These are phyloP conservation scores for Tipula confusa DNA, from an alignment of 2,888 invertebrate species.

Conservation along the genomic window DNA sequence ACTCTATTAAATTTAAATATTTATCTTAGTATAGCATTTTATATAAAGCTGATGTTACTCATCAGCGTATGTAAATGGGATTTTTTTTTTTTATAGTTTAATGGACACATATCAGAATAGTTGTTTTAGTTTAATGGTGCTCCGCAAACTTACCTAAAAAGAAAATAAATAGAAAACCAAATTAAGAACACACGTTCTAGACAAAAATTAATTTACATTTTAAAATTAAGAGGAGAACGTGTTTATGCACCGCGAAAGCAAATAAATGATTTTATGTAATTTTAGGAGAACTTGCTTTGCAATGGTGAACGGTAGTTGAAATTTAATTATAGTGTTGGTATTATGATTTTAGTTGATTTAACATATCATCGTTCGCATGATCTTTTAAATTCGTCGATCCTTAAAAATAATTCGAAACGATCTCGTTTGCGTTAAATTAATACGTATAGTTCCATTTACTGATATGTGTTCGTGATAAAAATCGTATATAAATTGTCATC, in stretches of 20 bases:
- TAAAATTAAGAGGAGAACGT: neutral
- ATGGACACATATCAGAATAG: neutral
- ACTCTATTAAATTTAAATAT: neutral
- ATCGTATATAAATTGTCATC: neutral
- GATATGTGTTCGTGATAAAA: too few species aligned
- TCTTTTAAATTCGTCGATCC: too few species aligned
- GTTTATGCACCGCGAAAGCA: neutral
- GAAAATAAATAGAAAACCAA: neutral
- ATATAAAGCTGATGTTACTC: neutral
- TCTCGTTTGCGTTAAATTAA: too few species aligned
- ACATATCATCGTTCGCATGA: too few species aligned
- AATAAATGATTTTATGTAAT: neutral
- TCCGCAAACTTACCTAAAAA: slow-evolving; percentile 12
- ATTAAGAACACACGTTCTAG: slow-evolving; percentile 12
- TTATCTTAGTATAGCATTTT: slow-evolving; percentile 4
- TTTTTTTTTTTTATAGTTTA: neutral
- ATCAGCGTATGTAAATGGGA: neutral
- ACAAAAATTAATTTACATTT: neutral
- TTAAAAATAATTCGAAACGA: too few species aligned
- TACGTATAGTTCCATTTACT: too few species aligned
- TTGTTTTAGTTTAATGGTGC: neutral
- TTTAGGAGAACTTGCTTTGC: neutral
- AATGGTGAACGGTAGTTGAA: neutral
- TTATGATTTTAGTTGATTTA: too few species aligned
- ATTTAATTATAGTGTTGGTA: neutral